Conservation (phyloP, 2,113 vertebrate genomes). For the Protomyctophum bolini region DNA sequence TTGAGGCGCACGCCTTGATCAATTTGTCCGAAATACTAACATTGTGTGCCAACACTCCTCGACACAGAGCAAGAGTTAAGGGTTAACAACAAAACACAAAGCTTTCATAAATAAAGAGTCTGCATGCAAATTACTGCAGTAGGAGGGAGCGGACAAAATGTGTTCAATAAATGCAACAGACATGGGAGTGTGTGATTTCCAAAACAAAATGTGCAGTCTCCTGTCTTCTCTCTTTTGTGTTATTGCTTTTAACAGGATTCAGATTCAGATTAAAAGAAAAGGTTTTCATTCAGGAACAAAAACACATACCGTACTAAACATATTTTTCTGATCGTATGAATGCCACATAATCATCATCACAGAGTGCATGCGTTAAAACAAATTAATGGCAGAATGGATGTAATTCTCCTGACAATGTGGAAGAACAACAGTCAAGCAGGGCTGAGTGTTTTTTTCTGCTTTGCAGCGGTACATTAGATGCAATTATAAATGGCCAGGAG, state of each 20-base stretch:
- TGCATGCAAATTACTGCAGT: slow-evolving; percentile 74
- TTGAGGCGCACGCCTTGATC: neutral
- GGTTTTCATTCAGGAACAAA: neutral
- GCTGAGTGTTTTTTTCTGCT: slow-evolving; percentile 74
- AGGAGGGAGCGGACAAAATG: slow-evolving; percentile 43
- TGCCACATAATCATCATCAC: too few relatives aligned
- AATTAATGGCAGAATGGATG: neutral
- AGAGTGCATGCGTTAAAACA: neutral
- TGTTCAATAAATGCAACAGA: slow-evolving; percentile 17
- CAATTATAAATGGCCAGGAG: slow-evolving; percentile 99
- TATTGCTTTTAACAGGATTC: too few relatives aligned
- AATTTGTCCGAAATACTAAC: neutral
- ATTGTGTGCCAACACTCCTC: slow-evolving; percentile 3
- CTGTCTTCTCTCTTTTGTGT: neutral
- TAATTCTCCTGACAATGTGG: slow-evolving; percentile 73
- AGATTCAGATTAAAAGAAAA: neutral
- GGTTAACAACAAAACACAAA: slow-evolving; percentile 5
- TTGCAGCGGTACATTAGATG: slow-evolving; percentile 97
- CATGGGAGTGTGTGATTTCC: neutral
- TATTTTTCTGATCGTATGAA: neutral
- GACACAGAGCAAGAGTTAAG: slow-evolving; percentile 10
- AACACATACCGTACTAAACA: neutral
- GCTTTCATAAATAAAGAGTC: slow-evolving; percentile 30
- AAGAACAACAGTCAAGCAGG: slow-evolving; percentile 87
- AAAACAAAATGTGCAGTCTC: neutral